Conservation (phyloP, 2,797 vertebrate genomes). For the Cyclura pinguis region DNA sequence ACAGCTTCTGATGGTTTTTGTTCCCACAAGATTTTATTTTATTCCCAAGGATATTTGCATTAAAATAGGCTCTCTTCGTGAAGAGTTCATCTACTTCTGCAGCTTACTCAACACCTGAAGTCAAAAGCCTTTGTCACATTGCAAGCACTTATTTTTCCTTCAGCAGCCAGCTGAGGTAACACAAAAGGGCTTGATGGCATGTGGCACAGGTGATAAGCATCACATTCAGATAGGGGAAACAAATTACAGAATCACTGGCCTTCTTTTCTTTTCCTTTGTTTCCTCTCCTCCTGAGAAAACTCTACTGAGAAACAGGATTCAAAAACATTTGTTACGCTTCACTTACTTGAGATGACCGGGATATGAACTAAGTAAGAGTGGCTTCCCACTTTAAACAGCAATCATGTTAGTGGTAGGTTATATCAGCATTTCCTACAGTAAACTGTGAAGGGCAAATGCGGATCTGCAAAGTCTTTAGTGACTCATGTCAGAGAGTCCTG, state of each 20-base stretch:
- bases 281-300: background rate
- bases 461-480: background rate
- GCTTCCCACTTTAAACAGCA: background rate
- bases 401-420: background rate
- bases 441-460: background rate
- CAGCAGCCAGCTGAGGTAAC: background rate
- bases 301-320: background rate
- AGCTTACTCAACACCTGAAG: conserved; percentile 60
- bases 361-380: background rate
- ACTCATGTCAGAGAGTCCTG: too few relatives aligned
- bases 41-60: conserved; percentile 53
- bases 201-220: conserved; percentile 1
- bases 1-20: conserved; percentile 58
- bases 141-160: conserved; percentile 50
- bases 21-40: conserved; percentile 53
- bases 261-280: background rate
- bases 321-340: conserved; percentile 4
- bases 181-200: conserved; percentile 15
- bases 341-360: background rate
- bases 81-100: conserved; percentile 54
- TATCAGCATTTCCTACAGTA: background rate
- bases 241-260: conserved; percentile 25
- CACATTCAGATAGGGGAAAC: conserved; percentile 25
- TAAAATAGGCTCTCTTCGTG: conserved; percentile 51
- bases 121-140: conserved; percentile 47